Evolutionary conservation across 2,113 vertebrate species (phyloP).

Genomic region (Gymnobelideus leadbeateri): DNA sequence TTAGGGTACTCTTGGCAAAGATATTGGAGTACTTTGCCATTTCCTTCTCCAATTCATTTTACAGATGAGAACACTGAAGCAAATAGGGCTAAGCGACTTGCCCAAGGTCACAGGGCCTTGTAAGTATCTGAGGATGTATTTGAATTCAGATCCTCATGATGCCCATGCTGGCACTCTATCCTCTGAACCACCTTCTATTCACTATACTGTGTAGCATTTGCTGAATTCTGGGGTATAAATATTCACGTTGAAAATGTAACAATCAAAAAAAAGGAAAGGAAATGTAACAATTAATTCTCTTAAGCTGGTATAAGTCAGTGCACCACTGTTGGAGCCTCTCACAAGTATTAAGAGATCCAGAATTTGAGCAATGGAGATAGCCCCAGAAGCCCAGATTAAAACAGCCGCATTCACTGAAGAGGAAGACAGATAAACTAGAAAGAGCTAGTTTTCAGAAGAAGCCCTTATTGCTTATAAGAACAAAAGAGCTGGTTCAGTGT

Average conservation of each 20-base stretch:
- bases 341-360: background rate
- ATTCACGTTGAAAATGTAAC: background rate
- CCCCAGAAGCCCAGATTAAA: background rate
- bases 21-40: too few relatives aligned
- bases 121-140: too few relatives aligned
- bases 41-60: too few relatives aligned
- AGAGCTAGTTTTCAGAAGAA: background rate
- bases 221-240: background rate
- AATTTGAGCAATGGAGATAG: background rate
- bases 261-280: background rate
- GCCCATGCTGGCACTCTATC: too few relatives aligned
- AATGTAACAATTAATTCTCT: background rate
- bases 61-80: too few relatives aligned
- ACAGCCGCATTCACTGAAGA: background rate
- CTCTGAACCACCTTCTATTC: background rate
- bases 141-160: too few relatives aligned
- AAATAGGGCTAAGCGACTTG: too few relatives aligned
- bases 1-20: too few relatives aligned
- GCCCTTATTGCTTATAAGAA: background rate
- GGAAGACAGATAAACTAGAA: background rate
- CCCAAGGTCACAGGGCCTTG: too few relatives aligned
- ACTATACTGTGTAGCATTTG: background rate
- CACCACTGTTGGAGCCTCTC: background rate
- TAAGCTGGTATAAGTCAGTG: background rate
- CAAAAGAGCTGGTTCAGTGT: background rate